phyloP scores from a whole-genome alignment of 2,888 invertebrate genomes.

The Atrina japonica region DNA sequence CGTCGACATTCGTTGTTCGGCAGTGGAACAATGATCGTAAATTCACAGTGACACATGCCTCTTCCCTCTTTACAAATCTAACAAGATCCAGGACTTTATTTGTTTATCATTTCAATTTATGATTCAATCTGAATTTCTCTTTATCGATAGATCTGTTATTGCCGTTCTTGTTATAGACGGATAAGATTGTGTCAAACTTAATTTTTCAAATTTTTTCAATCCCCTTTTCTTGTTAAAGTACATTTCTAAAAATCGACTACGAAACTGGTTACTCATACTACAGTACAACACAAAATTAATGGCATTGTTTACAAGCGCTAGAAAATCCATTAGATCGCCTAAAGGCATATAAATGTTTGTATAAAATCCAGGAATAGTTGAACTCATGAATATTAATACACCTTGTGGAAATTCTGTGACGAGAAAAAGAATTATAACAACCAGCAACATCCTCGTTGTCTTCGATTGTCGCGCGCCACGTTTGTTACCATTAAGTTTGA shows the following conservation, averaged over 20 bases:
- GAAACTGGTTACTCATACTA: slow-evolving; percentile 94
- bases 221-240: slow-evolving; percentile 57
- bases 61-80: too few species aligned
- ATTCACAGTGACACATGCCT: too few species aligned
- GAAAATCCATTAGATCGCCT: slow-evolving; percentile 91
- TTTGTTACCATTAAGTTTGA: slow-evolving; percentile 50
- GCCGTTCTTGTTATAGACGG: too few species aligned
- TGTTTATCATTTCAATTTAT: too few species aligned
- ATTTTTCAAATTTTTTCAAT: slow-evolving; percentile 42
- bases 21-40: too few species aligned
- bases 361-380: slow-evolving; percentile 87
- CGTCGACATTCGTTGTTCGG: too few species aligned
- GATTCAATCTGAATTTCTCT: too few species aligned
- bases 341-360: slow-evolving; percentile 83
- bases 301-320: slow-evolving; percentile 94
- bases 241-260: slow-evolving; percentile 68
- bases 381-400: slow-evolving; percentile 86
- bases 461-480: slow-evolving; percentile 82
- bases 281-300: slow-evolving; percentile 96
- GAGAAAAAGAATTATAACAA: slow-evolving; percentile 91
- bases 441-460: slow-evolving; percentile 93
- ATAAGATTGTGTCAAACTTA: too few species aligned
- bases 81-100: too few species aligned
- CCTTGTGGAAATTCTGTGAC: slow-evolving; percentile 95
- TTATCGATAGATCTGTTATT: too few species aligned